Percentiles rank a stretch among this genome's conserved stretches.
Conservation (phyloP, 2,888 invertebrate species). For the Heliconius ethilla region DNA sequence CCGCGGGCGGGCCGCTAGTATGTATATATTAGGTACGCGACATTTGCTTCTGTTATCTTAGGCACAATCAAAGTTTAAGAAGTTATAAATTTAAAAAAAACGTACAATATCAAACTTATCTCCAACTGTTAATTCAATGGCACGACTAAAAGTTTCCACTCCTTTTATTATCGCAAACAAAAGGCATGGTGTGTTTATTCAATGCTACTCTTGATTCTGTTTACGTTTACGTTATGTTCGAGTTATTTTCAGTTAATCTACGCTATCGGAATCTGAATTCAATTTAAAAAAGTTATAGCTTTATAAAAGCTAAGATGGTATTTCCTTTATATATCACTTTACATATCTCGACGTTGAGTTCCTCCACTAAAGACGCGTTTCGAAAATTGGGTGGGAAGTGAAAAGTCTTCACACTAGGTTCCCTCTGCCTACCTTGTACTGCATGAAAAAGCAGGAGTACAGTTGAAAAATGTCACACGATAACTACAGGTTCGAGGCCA, state of each 20-base stretch:
- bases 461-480: too few relatives aligned
- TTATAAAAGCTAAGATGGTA: neutral
- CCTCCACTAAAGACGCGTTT: too few relatives aligned
- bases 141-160: constrained; percentile 24
- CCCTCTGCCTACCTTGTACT: too few relatives aligned
- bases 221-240: neutral
- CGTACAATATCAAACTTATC: neutral
- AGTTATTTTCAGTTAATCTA: neutral
- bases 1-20: too few relatives aligned
- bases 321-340: neutral
- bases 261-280: neutral
- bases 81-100: neutral
- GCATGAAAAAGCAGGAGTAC: too few relatives aligned
- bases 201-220: constrained; percentile 31
- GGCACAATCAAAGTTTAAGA: neutral
- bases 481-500: too few relatives aligned
- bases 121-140: constrained; percentile 19
- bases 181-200: constrained; percentile 40
- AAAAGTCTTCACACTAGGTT: too few relatives aligned
- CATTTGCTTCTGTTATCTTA: too few relatives aligned
- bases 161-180: constrained; percentile 13
- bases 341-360: too few relatives aligned
- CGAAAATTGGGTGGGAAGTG: too few relatives aligned
- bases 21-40: too few relatives aligned
- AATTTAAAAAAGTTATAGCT: neutral